Percentiles rank a stretch among this genome's conserved stretches.
Evolutionary conservation across 2,113 vertebrate genomes (phyloP).

Genomic region (Mormoops blainvillei): DNA sequence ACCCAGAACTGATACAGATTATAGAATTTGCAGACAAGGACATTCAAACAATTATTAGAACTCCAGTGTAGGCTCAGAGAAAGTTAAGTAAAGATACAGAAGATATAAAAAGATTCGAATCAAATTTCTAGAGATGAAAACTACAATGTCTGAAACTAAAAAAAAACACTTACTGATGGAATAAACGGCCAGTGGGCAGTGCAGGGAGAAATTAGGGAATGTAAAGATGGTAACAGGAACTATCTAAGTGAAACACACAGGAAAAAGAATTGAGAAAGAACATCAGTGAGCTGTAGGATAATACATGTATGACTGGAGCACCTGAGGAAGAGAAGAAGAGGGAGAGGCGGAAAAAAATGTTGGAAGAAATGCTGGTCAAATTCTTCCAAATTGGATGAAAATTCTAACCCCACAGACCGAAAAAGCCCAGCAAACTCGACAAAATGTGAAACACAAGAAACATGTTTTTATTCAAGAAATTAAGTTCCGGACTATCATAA

Average conservation of each 20-base stretch:
- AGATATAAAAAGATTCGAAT: background rate
- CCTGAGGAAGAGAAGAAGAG: background rate
- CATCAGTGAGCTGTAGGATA: rapidly evolving
- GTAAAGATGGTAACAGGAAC: background rate
- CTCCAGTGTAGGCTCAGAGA: background rate
- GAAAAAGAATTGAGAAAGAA: background rate
- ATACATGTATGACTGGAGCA: no score
- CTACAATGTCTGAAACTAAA: background rate
- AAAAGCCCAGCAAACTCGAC: background rate
- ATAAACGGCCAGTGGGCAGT: background rate
- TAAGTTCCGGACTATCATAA: background rate
- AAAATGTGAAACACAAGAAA: background rate
- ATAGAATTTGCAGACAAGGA: background rate
- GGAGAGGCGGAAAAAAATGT: background rate
- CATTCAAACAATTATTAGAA: background rate
- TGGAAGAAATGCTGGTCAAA: background rate
- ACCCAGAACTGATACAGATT: background rate
- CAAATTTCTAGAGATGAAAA: background rate
- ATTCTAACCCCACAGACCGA: background rate
- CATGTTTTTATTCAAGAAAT: background rate
- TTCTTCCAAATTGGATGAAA: background rate
- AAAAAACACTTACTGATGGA: background rate
- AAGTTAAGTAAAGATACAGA: background rate
- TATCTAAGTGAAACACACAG: background rate
- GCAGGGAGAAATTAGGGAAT: background rate